Conservation (phyloP, 2,113 vertebrate genomes). For the Sterna hirundo region DNA sequence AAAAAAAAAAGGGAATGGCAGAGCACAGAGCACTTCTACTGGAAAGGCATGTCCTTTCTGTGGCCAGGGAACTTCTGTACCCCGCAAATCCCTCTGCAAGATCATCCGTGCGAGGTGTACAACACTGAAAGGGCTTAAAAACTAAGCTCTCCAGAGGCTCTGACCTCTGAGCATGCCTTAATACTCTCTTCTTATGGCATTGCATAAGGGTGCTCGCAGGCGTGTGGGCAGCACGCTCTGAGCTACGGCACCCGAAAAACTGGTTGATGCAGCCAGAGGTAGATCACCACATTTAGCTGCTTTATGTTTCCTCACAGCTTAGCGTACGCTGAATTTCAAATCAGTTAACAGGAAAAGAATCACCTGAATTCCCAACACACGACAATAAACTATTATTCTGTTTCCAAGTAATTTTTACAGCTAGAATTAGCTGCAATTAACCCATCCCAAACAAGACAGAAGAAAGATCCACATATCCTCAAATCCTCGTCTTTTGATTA, state of each 20-base stretch:
- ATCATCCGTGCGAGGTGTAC: neutral
- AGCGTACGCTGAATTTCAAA: neutral
- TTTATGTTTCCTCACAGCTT: neutral
- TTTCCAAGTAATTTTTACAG: neutral
- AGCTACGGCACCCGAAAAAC: neutral
- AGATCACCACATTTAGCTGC: neutral
- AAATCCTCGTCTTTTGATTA: neutral
- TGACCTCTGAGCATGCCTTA: conserved; percentile 43
- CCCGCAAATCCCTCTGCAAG: conserved; percentile 13
- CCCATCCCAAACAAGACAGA: neutral
- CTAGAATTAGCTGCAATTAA: neutral
- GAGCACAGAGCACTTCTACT: neutral
- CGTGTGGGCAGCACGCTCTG: fast-evolving
- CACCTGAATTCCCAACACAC: neutral
- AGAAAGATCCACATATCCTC: neutral
- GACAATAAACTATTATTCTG: neutral
- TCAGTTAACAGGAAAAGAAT: neutral
- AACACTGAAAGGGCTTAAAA: conserved; percentile 41
- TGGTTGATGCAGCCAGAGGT: neutral
- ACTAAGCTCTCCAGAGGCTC: conserved; percentile 39
- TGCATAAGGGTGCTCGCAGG: neutral
- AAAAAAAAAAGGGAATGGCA: neutral
- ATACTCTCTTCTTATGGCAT: conserved; percentile 28
- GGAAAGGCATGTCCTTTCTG: neutral
- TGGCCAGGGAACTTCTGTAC: conserved; percentile 36